These are phyloP conservation scores for Serilophus lunatus DNA, from an alignment of 2,113 vertebrate genomes.

Conservation along the genomic window DNA sequence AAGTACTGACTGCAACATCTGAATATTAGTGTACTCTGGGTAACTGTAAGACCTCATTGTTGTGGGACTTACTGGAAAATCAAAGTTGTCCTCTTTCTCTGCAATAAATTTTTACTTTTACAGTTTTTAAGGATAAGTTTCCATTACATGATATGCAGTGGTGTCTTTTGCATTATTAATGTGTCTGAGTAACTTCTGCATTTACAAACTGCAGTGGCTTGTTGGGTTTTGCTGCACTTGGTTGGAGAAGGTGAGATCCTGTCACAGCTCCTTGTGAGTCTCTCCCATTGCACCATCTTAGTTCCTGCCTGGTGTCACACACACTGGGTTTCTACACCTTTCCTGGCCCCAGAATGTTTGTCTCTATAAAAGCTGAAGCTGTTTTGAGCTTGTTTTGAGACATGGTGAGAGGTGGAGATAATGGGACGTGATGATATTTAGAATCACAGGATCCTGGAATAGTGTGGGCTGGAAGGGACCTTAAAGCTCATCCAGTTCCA, in stretches of 20 bases:
- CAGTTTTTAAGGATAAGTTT: not conserved
- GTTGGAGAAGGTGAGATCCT: not conserved
- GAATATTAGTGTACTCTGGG: not conserved
- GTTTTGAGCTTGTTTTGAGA: not conserved
- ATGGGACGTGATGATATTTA: not conserved
- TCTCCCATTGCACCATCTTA: rapidly evolving
- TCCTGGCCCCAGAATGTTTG: not conserved
- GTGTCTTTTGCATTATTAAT: not conserved
- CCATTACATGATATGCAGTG: too few relatives aligned
- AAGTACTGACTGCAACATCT: not conserved
- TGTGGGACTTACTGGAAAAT: not conserved
- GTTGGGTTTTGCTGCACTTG: rapidly evolving
- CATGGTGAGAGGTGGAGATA: rapidly evolving
- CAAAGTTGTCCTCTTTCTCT: not conserved
- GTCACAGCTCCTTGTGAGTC: rapidly evolving
- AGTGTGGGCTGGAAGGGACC: not conserved
- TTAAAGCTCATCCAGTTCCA: not conserved
- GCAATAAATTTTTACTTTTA: not conserved
- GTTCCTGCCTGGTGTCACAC: not conserved
- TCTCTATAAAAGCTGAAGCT: not conserved
- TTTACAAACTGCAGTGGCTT: rapidly evolving
- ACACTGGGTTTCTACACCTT: not conserved
- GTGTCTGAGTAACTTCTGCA: not conserved
- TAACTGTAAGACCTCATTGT: not conserved
- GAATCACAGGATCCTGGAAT: not conserved